Evolutionary conservation across 2,113 vertebrate genomes (phyloP), one percentile per base, ranked within the genome.

Genomic region (Podarcis cretensis): DNA sequence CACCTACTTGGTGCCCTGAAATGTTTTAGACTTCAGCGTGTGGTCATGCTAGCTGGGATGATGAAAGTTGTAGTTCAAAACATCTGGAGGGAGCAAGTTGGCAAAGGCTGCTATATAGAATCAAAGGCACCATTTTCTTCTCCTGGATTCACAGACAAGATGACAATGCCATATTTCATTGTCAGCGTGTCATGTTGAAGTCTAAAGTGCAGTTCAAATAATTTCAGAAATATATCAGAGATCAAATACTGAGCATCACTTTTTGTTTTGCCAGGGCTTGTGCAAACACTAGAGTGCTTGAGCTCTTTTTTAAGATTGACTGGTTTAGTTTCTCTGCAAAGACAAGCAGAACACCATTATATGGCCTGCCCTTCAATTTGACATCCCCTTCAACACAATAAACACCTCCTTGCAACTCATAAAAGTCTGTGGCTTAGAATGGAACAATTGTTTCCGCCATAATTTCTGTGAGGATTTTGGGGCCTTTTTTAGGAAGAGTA

Each of bases 221-320:
- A 71, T 69, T 48, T 84, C 65, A 84, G 71, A 85, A 74, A 85
- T 85, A 85, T 76, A 32, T 37, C 71, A 69, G 73, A 40, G 48
- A 16, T 37, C 13, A 59, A 73, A 75, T 27, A 57, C 71, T 27
- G 32, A 59, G 69, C 30, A 75, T 74, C 69, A 32, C 30, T 57
- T 74, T 75, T 27, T 74, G 4, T 59, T 65, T 75, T 57, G 7
- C 83, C 25, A 63, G 40, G 30, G 48, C 48, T 76, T 59, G 12
- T 54, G 18, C n/a, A 85, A 57, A 85, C 37, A 20, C 23, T 32
- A 85, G 5, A 85, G 13, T 74, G 54, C 48, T 16, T 16, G n/a
- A 85, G 71, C 13, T 59, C 73, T 71, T 85, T 75, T 75, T 32
- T 57, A 35, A 85, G 71, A 75, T 75, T 76, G 71, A 85, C 71